Percentiles rank a stretch among this genome's conserved stretches.
These are phyloP conservation scores for Lordiphosa stackelbergi DNA, from an alignment of 1,140 invertebrate genomes.

Conservation along the genomic window DNA sequence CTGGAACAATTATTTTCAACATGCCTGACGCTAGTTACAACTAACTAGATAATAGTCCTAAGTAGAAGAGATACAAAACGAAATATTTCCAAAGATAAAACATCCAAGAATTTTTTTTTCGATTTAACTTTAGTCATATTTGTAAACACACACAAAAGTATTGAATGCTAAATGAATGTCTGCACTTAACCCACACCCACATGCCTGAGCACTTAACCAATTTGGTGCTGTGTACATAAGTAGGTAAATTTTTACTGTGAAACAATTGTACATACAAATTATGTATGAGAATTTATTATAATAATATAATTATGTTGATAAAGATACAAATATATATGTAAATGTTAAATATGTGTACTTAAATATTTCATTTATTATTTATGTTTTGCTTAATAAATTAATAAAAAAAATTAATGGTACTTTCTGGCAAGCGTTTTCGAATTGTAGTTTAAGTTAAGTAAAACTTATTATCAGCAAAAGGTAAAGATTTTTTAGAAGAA, in stretches of 20 bases:
- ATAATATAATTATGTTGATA: slow-evolving; percentile 9
- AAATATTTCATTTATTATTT: neutral
- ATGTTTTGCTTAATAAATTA: neutral
- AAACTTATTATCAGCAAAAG: too few relatives aligned
- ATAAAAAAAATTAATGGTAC: too few relatives aligned
- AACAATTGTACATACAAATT: slow-evolving; percentile 27
- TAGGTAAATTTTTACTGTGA: slow-evolving; percentile 39
- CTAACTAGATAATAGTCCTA: slow-evolving; percentile 10
- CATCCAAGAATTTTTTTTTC: too few relatives aligned
- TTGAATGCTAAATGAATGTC: neutral
- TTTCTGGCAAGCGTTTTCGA: too few relatives aligned
- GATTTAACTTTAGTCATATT: neutral
- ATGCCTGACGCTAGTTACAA: slow-evolving; percentile 6
- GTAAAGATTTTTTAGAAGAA: too few relatives aligned
- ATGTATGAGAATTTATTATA: slow-evolving; percentile 38
- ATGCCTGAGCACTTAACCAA: neutral
- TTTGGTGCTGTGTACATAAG: slow-evolving; percentile 19
- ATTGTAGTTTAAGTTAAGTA: too few relatives aligned
- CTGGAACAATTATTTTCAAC: slow-evolving; percentile 21
- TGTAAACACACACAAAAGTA: slow-evolving; percentile 4
- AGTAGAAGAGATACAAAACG: slow-evolving; percentile 29
- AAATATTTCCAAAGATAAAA: neutral
- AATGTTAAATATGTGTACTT: slow-evolving; percentile 8
- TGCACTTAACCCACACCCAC: neutral
- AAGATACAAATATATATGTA: slow-evolving; percentile 10